Percentiles rank a stretch among this genome's conserved stretches.
Conservation (phyloP, 2,797 vertebrate species). For the Antrozous pallidus region DNA sequence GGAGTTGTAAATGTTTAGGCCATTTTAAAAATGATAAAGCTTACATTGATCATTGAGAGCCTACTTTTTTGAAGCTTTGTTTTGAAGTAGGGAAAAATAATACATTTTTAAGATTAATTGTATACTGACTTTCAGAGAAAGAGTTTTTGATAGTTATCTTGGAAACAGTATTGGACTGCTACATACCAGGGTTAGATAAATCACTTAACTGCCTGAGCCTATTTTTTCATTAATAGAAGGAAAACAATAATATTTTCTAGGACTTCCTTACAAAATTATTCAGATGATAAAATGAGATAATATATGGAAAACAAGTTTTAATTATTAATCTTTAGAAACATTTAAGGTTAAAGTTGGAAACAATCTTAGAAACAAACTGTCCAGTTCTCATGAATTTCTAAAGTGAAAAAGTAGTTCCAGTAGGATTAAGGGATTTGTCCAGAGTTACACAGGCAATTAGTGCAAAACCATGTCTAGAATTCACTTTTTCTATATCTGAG, state of each 20-base stretch:
- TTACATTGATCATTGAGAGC: background rate
- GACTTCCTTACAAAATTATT: slow-evolving; percentile 31
- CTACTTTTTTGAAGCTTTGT: background rate
- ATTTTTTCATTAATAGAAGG: slow-evolving; percentile 22
- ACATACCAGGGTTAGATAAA: background rate
- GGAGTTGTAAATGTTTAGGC: background rate
- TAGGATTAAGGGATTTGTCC: slow-evolving; percentile 7
- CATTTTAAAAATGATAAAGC: slow-evolving; percentile 21
- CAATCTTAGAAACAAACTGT: slow-evolving; percentile 47
- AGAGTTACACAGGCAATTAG: background rate
- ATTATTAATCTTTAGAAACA: slow-evolving; percentile 53
- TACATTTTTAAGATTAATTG: background rate
- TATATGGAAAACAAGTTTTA: slow-evolving; percentile 36
- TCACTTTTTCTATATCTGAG: background rate
- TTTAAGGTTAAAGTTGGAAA: slow-evolving; percentile 19
- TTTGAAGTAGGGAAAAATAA: slow-evolving; percentile 42
- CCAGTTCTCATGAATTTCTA: slow-evolving; percentile 36
- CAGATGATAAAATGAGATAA: slow-evolving; percentile 56
- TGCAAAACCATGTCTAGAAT: background rate
- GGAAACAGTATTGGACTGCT: background rate
- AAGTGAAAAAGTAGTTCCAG: slow-evolving; percentile 25
- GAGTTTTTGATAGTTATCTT: background rate
- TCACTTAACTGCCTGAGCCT: slow-evolving; percentile 15
- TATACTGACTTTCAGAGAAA: background rate
- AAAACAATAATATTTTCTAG: slow-evolving; percentile 30